These are phyloP conservation scores for Hybognathus amarus DNA, from an alignment of 2,797 vertebrate genomes.

Conservation along the genomic window DNA sequence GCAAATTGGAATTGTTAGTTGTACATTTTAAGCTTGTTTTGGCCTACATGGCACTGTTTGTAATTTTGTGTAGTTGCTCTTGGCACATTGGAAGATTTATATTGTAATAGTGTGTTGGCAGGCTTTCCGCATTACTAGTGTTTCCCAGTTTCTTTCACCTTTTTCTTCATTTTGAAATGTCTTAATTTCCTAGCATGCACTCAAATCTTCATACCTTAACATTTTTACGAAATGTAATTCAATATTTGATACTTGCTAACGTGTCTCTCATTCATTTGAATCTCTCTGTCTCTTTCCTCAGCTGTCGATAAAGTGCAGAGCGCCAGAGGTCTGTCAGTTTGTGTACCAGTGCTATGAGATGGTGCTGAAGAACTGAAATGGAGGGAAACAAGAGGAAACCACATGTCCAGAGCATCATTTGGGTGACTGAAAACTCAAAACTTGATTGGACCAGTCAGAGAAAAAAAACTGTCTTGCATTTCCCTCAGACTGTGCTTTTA, in stretches of 20 bases:
- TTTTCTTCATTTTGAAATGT: slow-evolving; percentile 6
- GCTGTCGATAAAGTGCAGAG: slow-evolving; percentile 94
- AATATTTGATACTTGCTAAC: background rate
- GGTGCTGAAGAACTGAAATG: slow-evolving; percentile 90
- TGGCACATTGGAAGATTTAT: slow-evolving; percentile 21
- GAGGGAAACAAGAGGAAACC: background rate
- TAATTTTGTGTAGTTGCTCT: background rate
- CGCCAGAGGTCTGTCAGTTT: slow-evolving; percentile 89
- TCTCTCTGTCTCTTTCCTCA: slow-evolving; percentile 62
- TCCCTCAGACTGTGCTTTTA: slow-evolving; percentile 40
- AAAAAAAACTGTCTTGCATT: slow-evolving; percentile 21
- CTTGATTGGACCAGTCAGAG: slow-evolving; percentile 16
- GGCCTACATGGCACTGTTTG: background rate
- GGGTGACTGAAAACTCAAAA: background rate
- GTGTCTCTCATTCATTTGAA: background rate
- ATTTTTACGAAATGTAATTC: background rate
- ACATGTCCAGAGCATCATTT: background rate
- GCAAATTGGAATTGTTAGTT: background rate
- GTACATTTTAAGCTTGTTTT: background rate
- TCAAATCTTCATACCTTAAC: slow-evolving; percentile 18
- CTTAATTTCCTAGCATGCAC: background rate
- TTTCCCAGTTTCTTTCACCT: slow-evolving; percentile 2
- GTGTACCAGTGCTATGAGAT: slow-evolving; percentile 92
- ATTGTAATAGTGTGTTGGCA: background rate
- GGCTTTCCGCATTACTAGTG: background rate